Conservation (phyloP, 2,888 invertebrate genomes). For the Cerastis rubricosa region DNA sequence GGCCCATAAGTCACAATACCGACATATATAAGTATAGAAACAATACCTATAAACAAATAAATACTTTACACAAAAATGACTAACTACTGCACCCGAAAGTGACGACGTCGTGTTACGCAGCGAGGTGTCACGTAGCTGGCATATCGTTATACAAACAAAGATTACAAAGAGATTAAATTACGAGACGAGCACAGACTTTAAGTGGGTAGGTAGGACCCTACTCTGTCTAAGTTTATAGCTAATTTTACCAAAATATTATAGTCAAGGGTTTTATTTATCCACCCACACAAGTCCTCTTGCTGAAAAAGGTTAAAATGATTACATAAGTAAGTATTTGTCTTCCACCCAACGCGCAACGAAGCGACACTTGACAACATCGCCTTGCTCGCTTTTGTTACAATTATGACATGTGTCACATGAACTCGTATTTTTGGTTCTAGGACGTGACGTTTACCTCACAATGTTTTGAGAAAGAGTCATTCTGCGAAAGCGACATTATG, state of each 20-base stretch:
- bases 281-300: constrained; percentile 17
- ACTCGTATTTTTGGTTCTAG: background rate
- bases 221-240: no score
- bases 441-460: background rate
- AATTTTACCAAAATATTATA: background rate
- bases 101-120: no score
- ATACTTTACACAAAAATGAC: no score
- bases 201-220: background rate
- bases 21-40: no score
- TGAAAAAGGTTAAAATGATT: constrained; percentile 11
- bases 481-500: no score
- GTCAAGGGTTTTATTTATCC: constrained; percentile 11
- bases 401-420: background rate
- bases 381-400: background rate
- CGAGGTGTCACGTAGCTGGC: no score
- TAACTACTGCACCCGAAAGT: no score
- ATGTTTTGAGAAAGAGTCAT: no score
- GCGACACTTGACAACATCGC: background rate
- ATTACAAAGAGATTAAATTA: constrained; percentile 25
- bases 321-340: background rate
- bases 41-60: no score
- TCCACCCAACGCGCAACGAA: background rate
- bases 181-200: background rate
- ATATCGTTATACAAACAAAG: no score
- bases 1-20: no score